These are phyloP conservation scores for Drosophila colorata DNA, from an alignment of 2,888 invertebrate genomes.

Conservation along the genomic window DNA sequence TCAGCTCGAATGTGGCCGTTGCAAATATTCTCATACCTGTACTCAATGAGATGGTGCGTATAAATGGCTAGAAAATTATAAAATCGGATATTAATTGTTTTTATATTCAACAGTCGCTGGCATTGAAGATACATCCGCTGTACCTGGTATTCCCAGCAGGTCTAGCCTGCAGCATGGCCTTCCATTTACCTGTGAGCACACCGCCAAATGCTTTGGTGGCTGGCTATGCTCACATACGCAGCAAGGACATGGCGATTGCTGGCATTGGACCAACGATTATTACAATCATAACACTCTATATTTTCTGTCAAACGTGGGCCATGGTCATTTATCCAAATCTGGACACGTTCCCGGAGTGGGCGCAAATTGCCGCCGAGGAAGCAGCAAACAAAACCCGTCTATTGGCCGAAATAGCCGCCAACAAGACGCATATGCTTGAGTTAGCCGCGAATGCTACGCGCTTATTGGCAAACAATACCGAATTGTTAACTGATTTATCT, in stretches of 20 bases:
- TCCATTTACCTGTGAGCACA: constrained; percentile 97
- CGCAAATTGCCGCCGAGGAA: constrained; percentile 74
- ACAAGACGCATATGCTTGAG: constrained; percentile 26
- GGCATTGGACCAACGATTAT: constrained; percentile 92
- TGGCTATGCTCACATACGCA: constrained; percentile 92
- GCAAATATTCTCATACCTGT: constrained; percentile 95
- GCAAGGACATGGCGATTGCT: constrained; percentile 91
- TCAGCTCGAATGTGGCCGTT: constrained; percentile 96
- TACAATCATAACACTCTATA: constrained; percentile 90
- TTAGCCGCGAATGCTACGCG: constrained; percentile 36
- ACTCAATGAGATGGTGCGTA: constrained; percentile 90
- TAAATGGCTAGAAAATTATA: not conserved
- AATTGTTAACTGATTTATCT: constrained; percentile 31
- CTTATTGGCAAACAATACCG: constrained; percentile 35
- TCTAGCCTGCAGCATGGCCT: constrained; percentile 95
- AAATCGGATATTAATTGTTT: not conserved
- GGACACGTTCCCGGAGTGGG: constrained; percentile 88
- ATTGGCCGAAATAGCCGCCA: constrained; percentile 10
- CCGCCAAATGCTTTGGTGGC: constrained; percentile 98
- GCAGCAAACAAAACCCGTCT: constrained; percentile 32
- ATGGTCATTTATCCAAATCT: constrained; percentile 88
- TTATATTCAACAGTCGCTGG: constrained; percentile 87
- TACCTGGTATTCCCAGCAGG: constrained; percentile 96
- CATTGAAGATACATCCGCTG: constrained; percentile 92
- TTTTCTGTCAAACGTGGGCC: constrained; percentile 92